Evolutionary conservation across 2,113 vertebrate species (phyloP).

Genomic region (Micronisus gabar): DNA sequence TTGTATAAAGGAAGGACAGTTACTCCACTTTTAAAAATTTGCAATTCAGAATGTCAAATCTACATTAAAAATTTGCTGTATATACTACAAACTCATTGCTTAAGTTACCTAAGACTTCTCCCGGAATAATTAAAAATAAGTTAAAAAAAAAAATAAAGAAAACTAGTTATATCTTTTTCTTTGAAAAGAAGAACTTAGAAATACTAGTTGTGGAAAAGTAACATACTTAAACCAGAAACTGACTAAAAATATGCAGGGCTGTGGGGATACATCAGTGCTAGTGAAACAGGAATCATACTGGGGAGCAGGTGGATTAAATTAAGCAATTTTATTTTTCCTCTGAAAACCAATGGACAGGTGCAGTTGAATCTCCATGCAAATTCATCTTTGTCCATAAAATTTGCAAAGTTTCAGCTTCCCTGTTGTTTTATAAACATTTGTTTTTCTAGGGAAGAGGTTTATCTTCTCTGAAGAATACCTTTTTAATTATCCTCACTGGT

Average conservation of each 20-base stretch:
- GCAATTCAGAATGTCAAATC: background rate
- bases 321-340: background rate
- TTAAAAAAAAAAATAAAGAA: fast-evolving
- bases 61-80: background rate
- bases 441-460: fast-evolving
- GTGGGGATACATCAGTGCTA: background rate
- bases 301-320: background rate
- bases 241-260: background rate
- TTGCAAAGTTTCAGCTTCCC: background rate
- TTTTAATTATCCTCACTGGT: background rate
- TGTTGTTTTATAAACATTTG: background rate
- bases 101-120: background rate
- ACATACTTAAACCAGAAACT: background rate
- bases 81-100: background rate
- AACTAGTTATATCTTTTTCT: background rate
- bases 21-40: background rate
- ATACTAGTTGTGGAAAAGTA: background rate
- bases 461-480: background rate
- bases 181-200: background rate
- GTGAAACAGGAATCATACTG: background rate
- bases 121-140: background rate
- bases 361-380: background rate
- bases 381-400: background rate
- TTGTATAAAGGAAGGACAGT: background rate
- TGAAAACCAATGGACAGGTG: background rate